Conservation (phyloP, 30 jellyfish, hydroid and myxozoan genomes). For the Clytia hemisphaerica region DNA sequence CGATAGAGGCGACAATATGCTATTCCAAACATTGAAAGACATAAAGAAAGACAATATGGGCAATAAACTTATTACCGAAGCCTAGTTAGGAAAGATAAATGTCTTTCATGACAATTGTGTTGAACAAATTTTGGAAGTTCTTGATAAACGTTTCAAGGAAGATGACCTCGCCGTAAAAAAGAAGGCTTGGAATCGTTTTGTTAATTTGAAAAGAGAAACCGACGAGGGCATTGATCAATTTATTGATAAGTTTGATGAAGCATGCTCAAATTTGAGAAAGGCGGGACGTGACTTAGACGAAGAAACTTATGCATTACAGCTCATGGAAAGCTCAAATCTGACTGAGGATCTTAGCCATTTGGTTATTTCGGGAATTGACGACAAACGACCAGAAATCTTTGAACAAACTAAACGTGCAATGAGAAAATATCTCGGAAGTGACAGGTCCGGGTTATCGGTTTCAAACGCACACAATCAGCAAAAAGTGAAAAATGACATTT, state of each 20-base stretch:
- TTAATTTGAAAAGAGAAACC: too few species aligned
- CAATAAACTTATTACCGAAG: not conserved
- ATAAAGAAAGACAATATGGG: not conserved
- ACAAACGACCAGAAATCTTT: not conserved
- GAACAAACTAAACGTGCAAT: not conserved
- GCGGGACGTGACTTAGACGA: not conserved
- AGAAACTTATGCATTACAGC: not conserved
- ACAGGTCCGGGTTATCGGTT: not conserved
- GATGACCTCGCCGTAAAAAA: not conserved
- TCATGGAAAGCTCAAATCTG: not conserved
- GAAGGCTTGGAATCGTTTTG: too few species aligned
- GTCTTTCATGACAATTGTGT: not conserved
- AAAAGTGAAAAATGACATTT: not conserved
- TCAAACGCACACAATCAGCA: too few species aligned
- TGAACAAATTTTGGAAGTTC: not conserved
- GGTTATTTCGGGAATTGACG: not conserved
- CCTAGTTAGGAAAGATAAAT: not conserved
- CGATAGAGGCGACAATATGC: too few species aligned
- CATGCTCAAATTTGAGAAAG: not conserved
- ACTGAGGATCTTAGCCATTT: not conserved
- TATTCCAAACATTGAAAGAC: not conserved
- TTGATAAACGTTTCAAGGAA: not conserved
- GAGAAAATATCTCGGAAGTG: not conserved
- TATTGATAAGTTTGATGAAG: not conserved
- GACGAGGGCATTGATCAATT: not conserved